These are phyloP conservation scores for Synergus umbraculus DNA, from an alignment of 2,888 invertebrate species.

Conservation along the genomic window DNA sequence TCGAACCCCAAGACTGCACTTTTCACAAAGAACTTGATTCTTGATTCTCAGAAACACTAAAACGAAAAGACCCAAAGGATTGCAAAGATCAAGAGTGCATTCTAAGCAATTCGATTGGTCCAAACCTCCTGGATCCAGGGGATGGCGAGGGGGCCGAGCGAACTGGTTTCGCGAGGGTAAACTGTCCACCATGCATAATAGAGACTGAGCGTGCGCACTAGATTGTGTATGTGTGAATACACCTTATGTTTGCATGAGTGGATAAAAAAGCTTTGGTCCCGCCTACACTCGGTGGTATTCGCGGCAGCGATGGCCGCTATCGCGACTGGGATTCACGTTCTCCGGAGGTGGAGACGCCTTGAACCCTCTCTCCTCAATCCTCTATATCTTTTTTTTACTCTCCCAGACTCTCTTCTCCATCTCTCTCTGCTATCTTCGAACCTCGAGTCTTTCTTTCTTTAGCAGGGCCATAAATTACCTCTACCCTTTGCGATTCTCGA, in stretches of 20 bases:
- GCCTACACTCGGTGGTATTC: slow-evolving; percentile 74
- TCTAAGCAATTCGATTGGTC: slow-evolving; percentile 46
- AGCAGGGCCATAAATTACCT: slow-evolving; percentile 37
- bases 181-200: slow-evolving; percentile 16
- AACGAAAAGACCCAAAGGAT: not conserved
- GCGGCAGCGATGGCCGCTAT: slow-evolving; percentile 75
- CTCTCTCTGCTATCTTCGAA: slow-evolving; percentile 47
- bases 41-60: slow-evolving; percentile 29
- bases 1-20: not conserved
- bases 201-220: slow-evolving; percentile 31
- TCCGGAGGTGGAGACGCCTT: slow-evolving; percentile 72
- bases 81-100: slow-evolving; percentile 19
- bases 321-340: slow-evolving; percentile 67
- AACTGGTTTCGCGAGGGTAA: slow-evolving; percentile 54
- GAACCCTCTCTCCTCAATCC: slow-evolving; percentile 35
- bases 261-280: slow-evolving; percentile 68
- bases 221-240: slow-evolving; percentile 18
- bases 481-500: slow-evolving; percentile 53
- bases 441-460: slow-evolving; percentile 54
- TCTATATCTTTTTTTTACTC: slow-evolving; percentile 56
- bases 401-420: slow-evolving; percentile 45
- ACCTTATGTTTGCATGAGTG: slow-evolving; percentile 40
- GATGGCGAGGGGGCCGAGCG: slow-evolving; percentile 51
- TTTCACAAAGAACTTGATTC: slow-evolving; percentile 21
- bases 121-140: slow-evolving; percentile 49